Conservation (phyloP, 2,113 vertebrate species). For the Dolichotis patagonum region DNA sequence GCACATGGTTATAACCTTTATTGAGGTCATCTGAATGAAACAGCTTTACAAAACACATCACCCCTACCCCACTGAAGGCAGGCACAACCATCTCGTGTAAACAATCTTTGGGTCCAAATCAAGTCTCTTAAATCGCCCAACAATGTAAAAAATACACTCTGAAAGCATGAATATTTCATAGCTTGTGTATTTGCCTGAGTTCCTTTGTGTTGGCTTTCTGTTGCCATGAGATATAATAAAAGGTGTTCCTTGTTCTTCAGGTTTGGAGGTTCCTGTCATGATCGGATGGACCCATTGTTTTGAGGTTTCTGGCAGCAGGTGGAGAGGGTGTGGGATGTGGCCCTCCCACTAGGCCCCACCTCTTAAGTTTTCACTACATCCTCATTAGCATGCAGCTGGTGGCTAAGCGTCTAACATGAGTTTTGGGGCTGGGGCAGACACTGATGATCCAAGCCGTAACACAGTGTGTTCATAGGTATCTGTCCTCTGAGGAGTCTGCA, state of each 20-base stretch:
- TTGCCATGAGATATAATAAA: neutral
- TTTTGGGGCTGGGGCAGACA: neutral
- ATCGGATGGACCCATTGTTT: neutral
- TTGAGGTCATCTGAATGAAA: neutral
- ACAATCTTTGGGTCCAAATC: neutral
- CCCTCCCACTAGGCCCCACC: neutral
- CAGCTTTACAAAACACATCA: neutral
- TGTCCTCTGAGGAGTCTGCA: neutral
- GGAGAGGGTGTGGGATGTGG: neutral
- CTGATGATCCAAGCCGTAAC: neutral
- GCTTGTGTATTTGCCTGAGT: no score
- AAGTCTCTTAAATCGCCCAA: neutral
- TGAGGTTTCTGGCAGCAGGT: neutral
- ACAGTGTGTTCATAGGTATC: neutral
- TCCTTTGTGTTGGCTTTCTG: neutral
- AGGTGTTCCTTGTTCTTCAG: neutral
- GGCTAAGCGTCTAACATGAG: neutral
- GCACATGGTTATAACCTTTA: neutral
- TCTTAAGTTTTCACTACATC: neutral
- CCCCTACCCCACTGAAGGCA: neutral
- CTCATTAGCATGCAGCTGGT: neutral
- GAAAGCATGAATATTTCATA: neutral
- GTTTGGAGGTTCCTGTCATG: neutral
- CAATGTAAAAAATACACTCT: neutral
- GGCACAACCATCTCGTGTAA: neutral